These are phyloP conservation scores for Malthinus flaveolus DNA, from an alignment of 2,888 invertebrate species.

Conservation along the genomic window DNA sequence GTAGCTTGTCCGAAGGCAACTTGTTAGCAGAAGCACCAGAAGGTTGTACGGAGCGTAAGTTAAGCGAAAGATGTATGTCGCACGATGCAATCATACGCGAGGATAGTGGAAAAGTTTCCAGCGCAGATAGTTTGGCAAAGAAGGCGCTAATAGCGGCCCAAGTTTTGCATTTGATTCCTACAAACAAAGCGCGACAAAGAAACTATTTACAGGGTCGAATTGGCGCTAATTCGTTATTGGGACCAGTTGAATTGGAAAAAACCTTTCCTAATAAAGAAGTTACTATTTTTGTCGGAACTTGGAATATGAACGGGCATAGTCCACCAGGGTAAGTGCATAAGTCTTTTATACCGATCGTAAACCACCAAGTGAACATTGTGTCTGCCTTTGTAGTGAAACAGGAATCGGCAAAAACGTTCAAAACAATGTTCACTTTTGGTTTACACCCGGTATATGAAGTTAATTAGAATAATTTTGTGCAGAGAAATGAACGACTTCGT, in stretches of 20 bases:
- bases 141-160: constrained; percentile 79
- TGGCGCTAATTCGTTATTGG: constrained; percentile 79
- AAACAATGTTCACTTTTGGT: neutral
- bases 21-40: constrained; percentile 22
- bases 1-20: constrained; percentile 51
- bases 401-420: too few species aligned
- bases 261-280: constrained; percentile 85
- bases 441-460: neutral
- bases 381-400: neutral
- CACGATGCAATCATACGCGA: constrained; percentile 51
- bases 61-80: constrained; percentile 48
- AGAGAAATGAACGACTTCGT: constrained; percentile 89
- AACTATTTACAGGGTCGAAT: constrained; percentile 80
- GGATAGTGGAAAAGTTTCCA: constrained; percentile 39
- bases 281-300: constrained; percentile 88
- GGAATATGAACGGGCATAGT: constrained; percentile 95
- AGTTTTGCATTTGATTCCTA: constrained; percentile 79
- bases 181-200: constrained; percentile 79
- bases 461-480: constrained; percentile 29
- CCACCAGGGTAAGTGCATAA: constrained; percentile 70
- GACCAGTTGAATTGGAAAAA: constrained; percentile 82
- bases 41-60: constrained; percentile 36
- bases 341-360: neutral
- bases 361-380: neutral
- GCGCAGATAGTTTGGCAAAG: constrained; percentile 71